phyloP scores from a whole-genome alignment of 2,113 vertebrate genomes.

The Chaetodon auriga region DNA sequence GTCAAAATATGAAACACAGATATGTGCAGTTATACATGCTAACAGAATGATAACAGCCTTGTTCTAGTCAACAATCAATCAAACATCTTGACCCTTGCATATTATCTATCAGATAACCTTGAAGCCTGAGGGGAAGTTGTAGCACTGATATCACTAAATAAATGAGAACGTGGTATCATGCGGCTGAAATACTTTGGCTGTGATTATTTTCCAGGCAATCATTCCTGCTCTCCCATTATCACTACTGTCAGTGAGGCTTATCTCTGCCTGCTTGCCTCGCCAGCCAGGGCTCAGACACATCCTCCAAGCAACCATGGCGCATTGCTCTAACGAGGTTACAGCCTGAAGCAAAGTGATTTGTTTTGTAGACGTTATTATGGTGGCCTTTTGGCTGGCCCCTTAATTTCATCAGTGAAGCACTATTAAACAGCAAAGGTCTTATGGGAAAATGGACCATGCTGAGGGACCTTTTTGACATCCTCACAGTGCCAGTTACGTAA shows the following conservation, averaged over 20 bases:
- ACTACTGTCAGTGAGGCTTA: constrained; percentile 72
- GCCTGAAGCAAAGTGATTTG: constrained; percentile 66
- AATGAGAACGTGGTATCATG: constrained; percentile 44
- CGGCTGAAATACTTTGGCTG: constrained; percentile 42
- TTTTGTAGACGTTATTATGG: constrained; percentile 68
- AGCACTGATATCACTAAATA: constrained; percentile 26
- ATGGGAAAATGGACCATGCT: constrained; percentile 47
- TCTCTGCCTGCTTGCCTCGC: constrained; percentile 47
- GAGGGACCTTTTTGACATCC: constrained; percentile 59
- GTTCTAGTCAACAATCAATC: neutral
- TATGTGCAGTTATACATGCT: neutral
- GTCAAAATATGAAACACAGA: constrained; percentile 22
- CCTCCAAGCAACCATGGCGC: constrained; percentile 58
- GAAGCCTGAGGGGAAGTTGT: neutral
- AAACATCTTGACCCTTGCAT: constrained; percentile 6
- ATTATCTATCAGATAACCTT: constrained; percentile 42
- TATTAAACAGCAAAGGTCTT: constrained; percentile 72
- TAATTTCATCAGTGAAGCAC: constrained; percentile 82
- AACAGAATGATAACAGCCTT: neutral
- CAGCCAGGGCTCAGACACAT: constrained; percentile 51
- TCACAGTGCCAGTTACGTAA: constrained; percentile 61
- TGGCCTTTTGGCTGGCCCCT: constrained; percentile 74
- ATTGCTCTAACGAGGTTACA: constrained; percentile 77
- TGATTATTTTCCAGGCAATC: constrained; percentile 68
- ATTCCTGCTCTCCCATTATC: constrained; percentile 64